phyloP scores from a whole-genome alignment of 1,140 invertebrate species.

The Heliconius congener region DNA sequence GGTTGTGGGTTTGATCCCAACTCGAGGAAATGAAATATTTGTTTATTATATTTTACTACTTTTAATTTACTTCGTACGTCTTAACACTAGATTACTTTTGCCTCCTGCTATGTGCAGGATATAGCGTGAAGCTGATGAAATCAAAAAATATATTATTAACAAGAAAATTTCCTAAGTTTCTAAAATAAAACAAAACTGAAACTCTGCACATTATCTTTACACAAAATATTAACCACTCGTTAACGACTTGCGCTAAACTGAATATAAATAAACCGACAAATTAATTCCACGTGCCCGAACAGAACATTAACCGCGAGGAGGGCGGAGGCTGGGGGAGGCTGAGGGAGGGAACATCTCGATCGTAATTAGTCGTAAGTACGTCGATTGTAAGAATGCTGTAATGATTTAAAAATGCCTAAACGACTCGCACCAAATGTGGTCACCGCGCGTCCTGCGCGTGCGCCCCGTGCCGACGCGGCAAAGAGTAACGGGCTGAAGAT shows the following conservation, averaged over 20 bases:
- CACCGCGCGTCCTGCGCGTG: background rate
- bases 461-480: background rate
- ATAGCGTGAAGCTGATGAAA: too few relatives aligned
- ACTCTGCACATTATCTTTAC: background rate
- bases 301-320: background rate
- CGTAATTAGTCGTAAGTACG: constrained; percentile 16
- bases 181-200: background rate
- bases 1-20: too few relatives aligned
- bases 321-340: background rate
- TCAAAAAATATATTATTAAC: too few relatives aligned
- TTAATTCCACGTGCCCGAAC: constrained; percentile 13
- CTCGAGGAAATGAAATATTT: too few relatives aligned
- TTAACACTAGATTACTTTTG: too few relatives aligned
- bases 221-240: background rate
- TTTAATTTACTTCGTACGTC: too few relatives aligned
- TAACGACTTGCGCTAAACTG: background rate
- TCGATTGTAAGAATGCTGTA: constrained; percentile 19
- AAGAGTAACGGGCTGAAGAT: too few relatives aligned
- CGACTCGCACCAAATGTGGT: constrained; percentile 18
- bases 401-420: constrained; percentile 23
- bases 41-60: too few relatives aligned
- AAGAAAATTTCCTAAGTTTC: too few relatives aligned
- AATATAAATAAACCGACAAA: constrained; percentile 7
- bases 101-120: too few relatives aligned
- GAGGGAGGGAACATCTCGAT: background rate